phyloP scores from a whole-genome alignment of 2,113 vertebrate genomes.

The Eleginops maclovinus region DNA sequence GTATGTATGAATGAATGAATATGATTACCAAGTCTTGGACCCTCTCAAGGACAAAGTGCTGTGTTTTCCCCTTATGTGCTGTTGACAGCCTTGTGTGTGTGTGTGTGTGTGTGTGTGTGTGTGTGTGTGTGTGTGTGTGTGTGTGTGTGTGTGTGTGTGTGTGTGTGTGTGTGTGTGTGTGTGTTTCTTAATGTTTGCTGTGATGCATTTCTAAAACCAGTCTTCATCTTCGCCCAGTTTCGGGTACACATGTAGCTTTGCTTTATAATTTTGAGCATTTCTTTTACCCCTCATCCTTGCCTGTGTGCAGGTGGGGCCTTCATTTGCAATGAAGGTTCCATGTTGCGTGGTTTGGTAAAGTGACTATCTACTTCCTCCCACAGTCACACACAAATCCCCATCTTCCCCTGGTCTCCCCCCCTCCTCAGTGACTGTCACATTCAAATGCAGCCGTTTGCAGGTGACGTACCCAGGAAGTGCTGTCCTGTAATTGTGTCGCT shows the following conservation, averaged over 20 bases:
- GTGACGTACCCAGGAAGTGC: conserved; percentile 76
- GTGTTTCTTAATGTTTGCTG: conserved; percentile 19
- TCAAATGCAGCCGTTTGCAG: conserved; percentile 75
- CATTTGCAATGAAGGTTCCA: conserved; percentile 19
- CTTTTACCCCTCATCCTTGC: background rate
- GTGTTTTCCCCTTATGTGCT: conserved; percentile 26
- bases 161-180: too few species aligned
- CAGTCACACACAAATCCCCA: background rate
- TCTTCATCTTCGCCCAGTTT: conserved; percentile 37
- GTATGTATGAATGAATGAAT: conserved; percentile 79
- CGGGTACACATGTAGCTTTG: background rate
- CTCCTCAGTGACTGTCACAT: conserved; percentile 63
- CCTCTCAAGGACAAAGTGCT: conserved; percentile 80
- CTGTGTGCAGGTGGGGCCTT: conserved; percentile 4
- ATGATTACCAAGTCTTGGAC: conserved; percentile 71
- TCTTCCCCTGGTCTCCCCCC: conserved; percentile 28
- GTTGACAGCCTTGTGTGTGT: conserved; percentile 22
- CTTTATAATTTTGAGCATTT: background rate
- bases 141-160: conserved; percentile 18
- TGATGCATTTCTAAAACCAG: conserved; percentile 19
- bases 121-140: conserved; percentile 20
- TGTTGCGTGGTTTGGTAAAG: background rate
- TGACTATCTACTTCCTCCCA: conserved; percentile 39
- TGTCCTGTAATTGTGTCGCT: conserved; percentile 76
- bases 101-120: conserved; percentile 22